Conservation (phyloP, 2,113 vertebrate genomes). For the Phyllopteryx taeniolatus region DNA sequence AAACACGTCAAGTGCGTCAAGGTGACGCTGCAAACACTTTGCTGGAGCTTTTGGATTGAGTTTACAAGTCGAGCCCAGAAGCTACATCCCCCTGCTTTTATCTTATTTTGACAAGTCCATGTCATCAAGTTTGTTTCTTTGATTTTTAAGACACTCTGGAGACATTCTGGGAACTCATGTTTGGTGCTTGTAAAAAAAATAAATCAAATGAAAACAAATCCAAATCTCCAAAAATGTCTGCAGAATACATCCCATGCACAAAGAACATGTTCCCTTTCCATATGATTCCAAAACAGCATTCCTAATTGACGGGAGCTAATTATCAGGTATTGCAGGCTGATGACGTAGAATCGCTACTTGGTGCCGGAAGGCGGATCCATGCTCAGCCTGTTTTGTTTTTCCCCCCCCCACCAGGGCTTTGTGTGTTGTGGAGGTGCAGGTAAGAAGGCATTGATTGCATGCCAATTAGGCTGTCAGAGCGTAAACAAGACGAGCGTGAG, state of each 20-base stretch:
- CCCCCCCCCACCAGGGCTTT: neutral
- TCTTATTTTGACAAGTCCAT: neutral
- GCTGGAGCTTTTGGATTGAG: neutral
- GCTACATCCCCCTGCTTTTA: neutral
- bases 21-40: too few species aligned
- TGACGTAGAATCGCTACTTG: constrained; percentile 15
- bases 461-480: constrained; percentile 30
- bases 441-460: constrained; percentile 26
- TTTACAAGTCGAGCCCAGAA: neutral
- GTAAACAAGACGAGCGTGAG: constrained; percentile 26
- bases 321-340: constrained; percentile 21
- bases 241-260: constrained; percentile 25
- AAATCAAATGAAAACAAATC: constrained; percentile 10
- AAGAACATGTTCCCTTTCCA: constrained; percentile 44
- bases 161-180: constrained; percentile 18
- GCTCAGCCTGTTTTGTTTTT: neutral
- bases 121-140: constrained; percentile 30
- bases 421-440: constrained; percentile 23
- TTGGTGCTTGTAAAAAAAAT: constrained; percentile 24
- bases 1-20: too few species aligned
- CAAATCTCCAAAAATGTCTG: neutral
- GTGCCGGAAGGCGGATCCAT: constrained; percentile 28
- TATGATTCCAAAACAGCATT: constrained; percentile 55
- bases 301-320: constrained; percentile 42
- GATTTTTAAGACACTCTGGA: constrained; percentile 15